Base-by-base conservation (phyloP, 1,140 invertebrate species). In the Drosophila yakuba region DNA sequence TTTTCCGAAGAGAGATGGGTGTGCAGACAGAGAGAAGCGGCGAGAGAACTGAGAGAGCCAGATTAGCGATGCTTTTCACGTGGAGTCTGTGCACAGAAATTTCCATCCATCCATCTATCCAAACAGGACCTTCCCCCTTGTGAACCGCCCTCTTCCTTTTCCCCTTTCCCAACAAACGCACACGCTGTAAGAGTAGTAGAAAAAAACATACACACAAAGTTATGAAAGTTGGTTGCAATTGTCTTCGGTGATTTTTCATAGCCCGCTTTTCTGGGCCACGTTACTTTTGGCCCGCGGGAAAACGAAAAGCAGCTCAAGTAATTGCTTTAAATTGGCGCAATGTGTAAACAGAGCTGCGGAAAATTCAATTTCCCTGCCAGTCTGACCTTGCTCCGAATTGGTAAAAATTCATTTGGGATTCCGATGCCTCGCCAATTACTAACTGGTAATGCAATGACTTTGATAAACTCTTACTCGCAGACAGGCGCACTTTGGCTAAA, bases 51-150 rank as follows among this genome's bases (percentile, higher is more conserved):
- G 62, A 15, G 23, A 61, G 60, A 41, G 20, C 54, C 35, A 32
- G 59, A 38, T 59, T 38, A 25, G 35, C 52, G 60, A 69, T 76
- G 82, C 81, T 35, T 51, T 35, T 51, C 48, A 81, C 66, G 83
- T 88, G 84, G 84, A 88, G 84, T 89, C 84, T 88, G 84, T 88
- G 84, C 84, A 79, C 43, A 89, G 76, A 52, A 67, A 66, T 76
- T 77, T 64, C 52, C 76, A 76, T 83, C 72, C 75, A 75, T 80
- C 60, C 61, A 51, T 20, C 47, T 28, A 43, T 48, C 44, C 45
- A 51, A 59, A 28, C 41, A 44, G 28, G 48, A 35, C 48, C 43
- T 20, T 17, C 15, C 15, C 43, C 14, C 25, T 8, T 32, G 28
- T n/a, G 4, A 25, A 11, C 25, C 14, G n/a, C 38, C 20, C 54